Evolutionary conservation across 1,140 invertebrate genomes (phyloP), one percentile per base, ranked within the genome.

Genomic region (Caerostris extrusa): DNA sequence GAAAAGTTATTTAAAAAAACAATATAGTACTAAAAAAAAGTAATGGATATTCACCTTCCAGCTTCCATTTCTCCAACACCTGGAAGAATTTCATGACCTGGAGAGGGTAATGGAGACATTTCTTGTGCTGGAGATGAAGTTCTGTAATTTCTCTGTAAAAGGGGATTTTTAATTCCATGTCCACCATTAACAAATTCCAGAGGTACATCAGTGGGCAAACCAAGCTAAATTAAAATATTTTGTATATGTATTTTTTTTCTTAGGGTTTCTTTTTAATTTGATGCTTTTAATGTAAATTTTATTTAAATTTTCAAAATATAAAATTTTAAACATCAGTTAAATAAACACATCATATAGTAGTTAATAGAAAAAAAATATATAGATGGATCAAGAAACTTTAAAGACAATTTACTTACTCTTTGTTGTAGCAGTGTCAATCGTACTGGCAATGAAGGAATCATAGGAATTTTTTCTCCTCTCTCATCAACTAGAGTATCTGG

Each of bases 131-230:
- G 17, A 58, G 87, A 67, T 7, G 71, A 85, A 58, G 81, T 60
- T 69, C 90, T 91, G 34, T 87, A 86, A 69, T 55, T 91, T 85
- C 60, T 93, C 34, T 93, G 94, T 34, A 98, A 98, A 94, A 99
- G 96, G 3, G 99, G 99, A 96, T 99, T 99, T 96, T 99, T 99
- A 83, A 99, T 98, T 60, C 99, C 99, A 96, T 99, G 99, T 7
- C 99, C 99, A 14, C 99, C 99, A 96, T 99, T 99, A 1, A 99
- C 99, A 95, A 99, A 99, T 96, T 99, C 99, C 89, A 99, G 96
- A 86, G 98, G 95, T 55, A 55, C 53, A 85, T 93, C 92, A 64
- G 92, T 88, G 19, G 92, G 92, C 6, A 93, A 67, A 14, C 92
- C 92, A 61, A 93, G 92, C 92, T 93, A 10, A 57, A 7, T 34